Conservation (phyloP, 64 coral and sea anemone species). For the Stylophora pistillata region DNA sequence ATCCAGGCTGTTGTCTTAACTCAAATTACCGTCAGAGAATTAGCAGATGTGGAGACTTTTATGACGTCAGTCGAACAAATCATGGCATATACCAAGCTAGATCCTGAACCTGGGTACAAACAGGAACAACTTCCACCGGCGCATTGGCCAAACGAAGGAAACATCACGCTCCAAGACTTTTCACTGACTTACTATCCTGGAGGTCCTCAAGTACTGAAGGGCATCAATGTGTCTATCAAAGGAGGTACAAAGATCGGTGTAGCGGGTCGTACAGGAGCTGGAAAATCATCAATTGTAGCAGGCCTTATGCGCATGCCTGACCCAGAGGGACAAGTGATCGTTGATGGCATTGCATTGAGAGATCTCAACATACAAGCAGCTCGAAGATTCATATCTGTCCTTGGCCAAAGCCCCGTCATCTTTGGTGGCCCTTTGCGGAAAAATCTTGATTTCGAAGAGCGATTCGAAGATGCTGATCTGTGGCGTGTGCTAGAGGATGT, state of each 20-base stretch:
- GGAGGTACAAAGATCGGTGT: slow-evolving; percentile 54
- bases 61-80: slow-evolving; percentile 77
- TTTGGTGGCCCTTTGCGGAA: slow-evolving; percentile 43
- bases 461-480: slow-evolving; percentile 6
- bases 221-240: slow-evolving; percentile 37
- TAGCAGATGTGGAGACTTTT: slow-evolving; percentile 39
- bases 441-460: slow-evolving; percentile 28
- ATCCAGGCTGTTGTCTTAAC: too few species aligned
- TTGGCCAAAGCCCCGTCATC: slow-evolving; percentile 33
- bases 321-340: slow-evolving; percentile 29
- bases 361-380: slow-evolving; percentile 1
- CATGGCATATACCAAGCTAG: slow-evolving; percentile 32
- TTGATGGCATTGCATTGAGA: slow-evolving; percentile 33
- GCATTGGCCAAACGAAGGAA: slow-evolving; percentile 50
- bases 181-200: slow-evolving; percentile 49
- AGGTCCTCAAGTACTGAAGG: slow-evolving; percentile 46
- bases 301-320: slow-evolving; percentile 61
- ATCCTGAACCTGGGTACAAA: slow-evolving; percentile 65
- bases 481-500: slow-evolving; percentile 42
- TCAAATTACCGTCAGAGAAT: slow-evolving; percentile 18
- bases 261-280: slow-evolving; percentile 64
- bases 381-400: slow-evolving; percentile 18
- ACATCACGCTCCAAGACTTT: slow-evolving; percentile 34
- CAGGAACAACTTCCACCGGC: slow-evolving; percentile 37
- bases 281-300: slow-evolving; percentile 63